Base-by-base conservation (phyloP, 2,113 vertebrate species). In the Myodes glareolus region DNA sequence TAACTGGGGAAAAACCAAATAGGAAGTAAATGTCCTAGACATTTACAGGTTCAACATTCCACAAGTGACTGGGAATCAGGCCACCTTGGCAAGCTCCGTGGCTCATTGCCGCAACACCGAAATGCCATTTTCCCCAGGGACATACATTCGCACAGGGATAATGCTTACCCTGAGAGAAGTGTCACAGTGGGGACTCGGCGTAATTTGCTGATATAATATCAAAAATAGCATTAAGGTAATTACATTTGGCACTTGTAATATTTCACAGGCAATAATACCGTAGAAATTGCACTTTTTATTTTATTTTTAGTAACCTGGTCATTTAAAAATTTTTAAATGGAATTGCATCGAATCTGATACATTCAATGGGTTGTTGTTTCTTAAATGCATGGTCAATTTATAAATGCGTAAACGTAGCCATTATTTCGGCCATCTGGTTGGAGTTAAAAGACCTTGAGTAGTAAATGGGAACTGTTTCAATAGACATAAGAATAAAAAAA, bases 181-280 rank as follows among this genome's bases (percentile, higher is more conserved):
- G 98, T 98, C 98, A 98, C 98, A 92, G 97, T 97, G 96, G 98
- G 98, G 96, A 98, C 97, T 97, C 89, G 0, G 98, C 95, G 75
- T 98, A 97, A 99, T 99, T 99, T 99, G 98, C 98, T 99, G 98
- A 98, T 99, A 98, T 97, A 97, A 98, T 98, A 98, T 98, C 97
- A 99, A 99, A 99, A 99, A 99, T 98, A 99, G 97, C 99, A 99
- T 99, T 99, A 99, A 98, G 98, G 97, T 99, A 99, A 99, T 99
- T 99, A 98, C 97, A 96, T 98, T 98, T 98, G 97, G 97, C 97
- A 98, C 98, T 98, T 92, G 93, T 96, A 98, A 98, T 98, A 98
- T 99, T 99, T 99, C 98, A 98, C 92, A 95, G 94, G 80, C 92
- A 96, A 94, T 97, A 97, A 97, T 98, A 97, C 88, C 92, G 95